phyloP scores from a whole-genome alignment of 2,888 invertebrate genomes.

The Oligia latruncula region DNA sequence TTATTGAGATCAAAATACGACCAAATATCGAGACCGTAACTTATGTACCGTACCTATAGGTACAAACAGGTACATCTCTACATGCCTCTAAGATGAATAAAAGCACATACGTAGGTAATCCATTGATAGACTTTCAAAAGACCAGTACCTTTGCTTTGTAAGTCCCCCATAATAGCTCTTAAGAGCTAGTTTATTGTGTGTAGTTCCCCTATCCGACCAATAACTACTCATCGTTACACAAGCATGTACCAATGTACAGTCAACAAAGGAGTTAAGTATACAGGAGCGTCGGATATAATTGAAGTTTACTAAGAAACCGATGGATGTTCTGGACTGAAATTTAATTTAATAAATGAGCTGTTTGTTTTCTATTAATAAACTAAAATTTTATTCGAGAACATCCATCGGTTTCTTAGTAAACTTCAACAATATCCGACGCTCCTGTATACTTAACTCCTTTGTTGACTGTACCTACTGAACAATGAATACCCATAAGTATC shows the following conservation, averaged over 20 bases:
- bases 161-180: slow-evolving; percentile 13
- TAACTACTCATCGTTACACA: slow-evolving; percentile 10
- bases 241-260: no score
- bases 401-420: no score
- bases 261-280: no score
- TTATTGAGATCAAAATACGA: neutral
- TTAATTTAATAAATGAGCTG: no score
- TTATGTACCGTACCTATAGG: neutral
- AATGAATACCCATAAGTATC: slow-evolving; percentile 16
- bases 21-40: neutral
- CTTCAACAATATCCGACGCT: no score
- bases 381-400: no score
- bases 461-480: neutral
- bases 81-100: neutral
- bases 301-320: no score
- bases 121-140: slow-evolving; percentile 11
- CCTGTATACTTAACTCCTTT: no score
- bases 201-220: slow-evolving; percentile 15
- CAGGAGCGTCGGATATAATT: no score
- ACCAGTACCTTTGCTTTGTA: slow-evolving; percentile 9
- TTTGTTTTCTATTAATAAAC: no score
- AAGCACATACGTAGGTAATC: neutral
- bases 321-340: no score
- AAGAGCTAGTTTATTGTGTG: slow-evolving; percentile 15
- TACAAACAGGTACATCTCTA: neutral